A percentile compares a stretch with the other conserved stretches of the same genome.
These are phyloP conservation scores for Periparus ater DNA, from an alignment of 2,797 vertebrate species.

Conservation along the genomic window DNA sequence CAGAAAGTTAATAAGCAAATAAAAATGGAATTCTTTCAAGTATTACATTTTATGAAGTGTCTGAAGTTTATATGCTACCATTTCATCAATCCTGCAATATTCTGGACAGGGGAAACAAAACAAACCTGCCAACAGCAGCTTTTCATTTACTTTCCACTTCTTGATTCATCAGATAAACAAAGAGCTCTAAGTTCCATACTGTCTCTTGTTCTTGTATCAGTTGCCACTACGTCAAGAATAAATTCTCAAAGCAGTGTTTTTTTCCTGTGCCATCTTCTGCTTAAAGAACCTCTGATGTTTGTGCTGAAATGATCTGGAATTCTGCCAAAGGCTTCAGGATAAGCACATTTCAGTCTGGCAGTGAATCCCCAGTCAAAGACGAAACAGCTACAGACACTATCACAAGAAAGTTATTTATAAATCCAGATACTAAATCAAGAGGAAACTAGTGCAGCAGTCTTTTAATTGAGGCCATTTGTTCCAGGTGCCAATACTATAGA, in stretches of 20 bases:
- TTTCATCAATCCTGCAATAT: background rate
- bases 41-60: background rate
- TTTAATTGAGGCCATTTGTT: conserved; percentile 1
- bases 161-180: background rate
- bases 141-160: background rate
- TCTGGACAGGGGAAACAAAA: background rate
- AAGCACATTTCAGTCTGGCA: conserved; percentile 23
- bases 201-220: background rate
- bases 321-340: conserved; percentile 31
- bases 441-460: background rate
- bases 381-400: background rate
- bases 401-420: conserved; percentile 25
- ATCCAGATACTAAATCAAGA: background rate
- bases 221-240: background rate
- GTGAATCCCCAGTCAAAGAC: background rate
- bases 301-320: conserved; percentile 21
- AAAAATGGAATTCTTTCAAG: background rate
- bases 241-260: background rate
- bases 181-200: background rate
- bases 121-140: background rate
- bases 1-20: background rate
- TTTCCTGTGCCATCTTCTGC: background rate
- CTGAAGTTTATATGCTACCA: background rate
- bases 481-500: background rate
- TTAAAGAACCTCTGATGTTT: background rate